A percentile compares a stretch with the other conserved stretches of the same genome.
phyloP scores from a whole-genome alignment of 2,113 vertebrate species.

The Bos indicus region DNA sequence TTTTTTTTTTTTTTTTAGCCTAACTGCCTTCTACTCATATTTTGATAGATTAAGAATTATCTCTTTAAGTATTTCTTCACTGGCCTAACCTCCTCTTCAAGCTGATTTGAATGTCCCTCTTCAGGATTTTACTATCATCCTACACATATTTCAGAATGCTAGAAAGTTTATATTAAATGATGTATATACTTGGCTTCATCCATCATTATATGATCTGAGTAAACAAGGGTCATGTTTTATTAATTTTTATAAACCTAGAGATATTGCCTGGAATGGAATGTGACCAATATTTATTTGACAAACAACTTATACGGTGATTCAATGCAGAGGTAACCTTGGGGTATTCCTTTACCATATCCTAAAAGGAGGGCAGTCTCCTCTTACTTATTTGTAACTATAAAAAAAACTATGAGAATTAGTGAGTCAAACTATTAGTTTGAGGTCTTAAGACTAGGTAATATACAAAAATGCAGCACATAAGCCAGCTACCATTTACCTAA shows the following conservation, averaged over 20 bases:
- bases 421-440: neutral
- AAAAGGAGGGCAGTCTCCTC: neutral
- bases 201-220: neutral
- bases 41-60: neutral
- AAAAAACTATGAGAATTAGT: neutral
- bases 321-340: neutral
- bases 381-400: neutral
- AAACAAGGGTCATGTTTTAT: neutral
- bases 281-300: neutral
- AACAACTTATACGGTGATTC: neutral
- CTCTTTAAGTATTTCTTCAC: neutral
- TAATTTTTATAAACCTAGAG: conserved; percentile 9
- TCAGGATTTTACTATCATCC: neutral
- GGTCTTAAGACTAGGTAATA: neutral
- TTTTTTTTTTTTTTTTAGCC: neutral
- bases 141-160: neutral
- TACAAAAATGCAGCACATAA: neutral
- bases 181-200: neutral
- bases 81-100: neutral
- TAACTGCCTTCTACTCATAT: neutral
- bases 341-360: neutral
- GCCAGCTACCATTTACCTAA: neutral
- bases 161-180: neutral
- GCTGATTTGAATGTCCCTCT: neutral
- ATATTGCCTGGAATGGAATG: neutral